Conservation (phyloP, 1,140 invertebrate species). For the Drosophila quadrilineata region DNA sequence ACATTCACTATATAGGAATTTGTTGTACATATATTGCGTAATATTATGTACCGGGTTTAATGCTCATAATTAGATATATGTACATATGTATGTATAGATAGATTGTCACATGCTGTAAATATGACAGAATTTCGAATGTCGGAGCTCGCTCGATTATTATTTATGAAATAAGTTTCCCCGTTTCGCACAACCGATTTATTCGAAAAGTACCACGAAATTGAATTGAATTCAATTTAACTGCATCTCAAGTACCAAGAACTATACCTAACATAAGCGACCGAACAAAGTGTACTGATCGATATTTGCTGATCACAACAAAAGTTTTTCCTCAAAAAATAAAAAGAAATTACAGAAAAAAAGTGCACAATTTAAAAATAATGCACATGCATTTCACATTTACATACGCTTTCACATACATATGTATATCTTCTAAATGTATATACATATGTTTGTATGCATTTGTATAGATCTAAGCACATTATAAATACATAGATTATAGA, state of each 20-base stretch:
- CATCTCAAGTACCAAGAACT: conserved; percentile 68
- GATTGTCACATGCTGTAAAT: conserved; percentile 23
- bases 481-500: neutral
- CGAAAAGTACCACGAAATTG: conserved; percentile 28
- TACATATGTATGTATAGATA: too few relatives aligned
- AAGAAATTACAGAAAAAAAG: conserved; percentile 26
- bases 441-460: too few relatives aligned
- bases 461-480: conserved; percentile 12
- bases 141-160: too few relatives aligned
- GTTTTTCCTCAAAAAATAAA: conserved; percentile 45
- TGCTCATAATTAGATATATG: conserved; percentile 22
- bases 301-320: conserved; percentile 71
- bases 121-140: neutral
- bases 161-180: neutral
- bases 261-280: too few relatives aligned
- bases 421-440: conserved; percentile 9
- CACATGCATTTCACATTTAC: conserved; percentile 56
- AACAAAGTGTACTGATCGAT: conserved; percentile 56
- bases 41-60: conserved; percentile 5
- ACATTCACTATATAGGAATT: too few relatives aligned
- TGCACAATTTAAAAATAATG: conserved; percentile 71
- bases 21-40: conserved; percentile 2
- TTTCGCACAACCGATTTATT: neutral
- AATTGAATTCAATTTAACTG: conserved; percentile 62
- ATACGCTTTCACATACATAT: conserved; percentile 12